Evolutionary conservation across 1,140 invertebrate genomes (phyloP), one percentile per base, ranked within the genome.

Genomic region (Drosophila truncata): DNA sequence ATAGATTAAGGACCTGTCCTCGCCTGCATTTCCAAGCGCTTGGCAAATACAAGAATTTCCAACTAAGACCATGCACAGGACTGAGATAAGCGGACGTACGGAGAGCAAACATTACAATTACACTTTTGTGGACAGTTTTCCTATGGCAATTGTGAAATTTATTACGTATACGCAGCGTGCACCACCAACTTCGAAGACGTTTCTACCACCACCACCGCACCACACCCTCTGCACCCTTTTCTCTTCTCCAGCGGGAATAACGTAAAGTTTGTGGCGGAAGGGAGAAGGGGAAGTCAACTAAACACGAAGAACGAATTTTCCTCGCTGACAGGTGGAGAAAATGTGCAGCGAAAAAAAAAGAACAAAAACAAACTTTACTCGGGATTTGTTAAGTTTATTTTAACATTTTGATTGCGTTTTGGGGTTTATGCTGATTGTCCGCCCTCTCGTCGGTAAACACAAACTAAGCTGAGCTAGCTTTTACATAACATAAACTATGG

Each of bases 71-170:
- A 37, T 29, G 44, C 69, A 66, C 69, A 63, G 46, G 58, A 23
- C 61, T 47, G 27, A 59, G 69, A 49, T 71, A 71, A 55, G 41
- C 39, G 66, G 29, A 16, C 44, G 44, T 46, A 46, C 31, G 33
- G 33, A 35, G 42, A 70, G 78, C 79, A 81, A 81, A 81, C 78
- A 81, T 81, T 81, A 72, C 79, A 76, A 80, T 81, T 76, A 81
- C 79, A 81, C 64, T 72, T 80, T 71, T 69, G 65, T 72, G 78
- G 78, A 80, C 79, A 81, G 60, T 80, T 80, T 79, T 69, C 46
- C 60, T 71, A 42, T 55, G 54, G 64, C 78, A 65, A 71, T 76
- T 59, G 61, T 57, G n/a, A 57, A 65, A 79, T 79, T 80, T 81
- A 81, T 81, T 66, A 58, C 78, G 65, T 81, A 66, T 76, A 81